Base-by-base conservation (phyloP, 2,113 vertebrate genomes). In the Megaleporinus macrocephalus region DNA sequence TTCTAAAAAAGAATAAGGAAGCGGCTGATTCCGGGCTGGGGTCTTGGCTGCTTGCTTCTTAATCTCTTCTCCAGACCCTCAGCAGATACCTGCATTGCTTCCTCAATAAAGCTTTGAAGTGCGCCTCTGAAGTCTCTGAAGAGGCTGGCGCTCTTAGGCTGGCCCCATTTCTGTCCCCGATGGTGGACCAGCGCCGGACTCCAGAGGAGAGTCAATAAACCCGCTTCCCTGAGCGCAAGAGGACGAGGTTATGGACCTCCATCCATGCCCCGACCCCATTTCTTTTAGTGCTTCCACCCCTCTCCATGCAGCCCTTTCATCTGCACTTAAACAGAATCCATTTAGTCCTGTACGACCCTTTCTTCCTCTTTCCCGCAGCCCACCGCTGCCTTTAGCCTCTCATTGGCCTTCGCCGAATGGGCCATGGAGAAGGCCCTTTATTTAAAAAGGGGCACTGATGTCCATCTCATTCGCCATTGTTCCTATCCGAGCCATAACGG, bases 301-400 rank as follows among this genome's bases (percentile, higher is more conserved):
- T 73, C 41, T 76, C 80, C 33, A 26, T 76, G 63, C 26, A 59
- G 70, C 62, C 29, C 85, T 86, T 86, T 83, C 85, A 83, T 86
- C 82, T 85, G 53, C 83, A 82, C 82, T 84, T 86, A 79, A 82
- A 75, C 82, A 51, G 76, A 82, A 84, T 81, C 79, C 77, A 87
- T 87, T 87, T 87, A 79, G 79, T 68, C 79, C 14, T 44, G 61
- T 29, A 24, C 44, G 70, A 72, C 78, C 33, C 59, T 55, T 41
- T 20, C n/a, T 78, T 69, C 41, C 41, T 71, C 41, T 62, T 26
- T 65, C 57, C 71, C 5, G 11, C 6, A 59, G 49, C 51, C 59
- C 78, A 72, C 41, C 15, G 27, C 74, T 78, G 61, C 69, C 80
- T 82, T 84, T 80, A 66, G 78, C 65, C 36, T 59, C 27, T 70